Percentiles rank a stretch among this genome's conserved stretches.
Conservation (phyloP, 2,113 vertebrate genomes). For the Chrysochloris asiatica region DNA sequence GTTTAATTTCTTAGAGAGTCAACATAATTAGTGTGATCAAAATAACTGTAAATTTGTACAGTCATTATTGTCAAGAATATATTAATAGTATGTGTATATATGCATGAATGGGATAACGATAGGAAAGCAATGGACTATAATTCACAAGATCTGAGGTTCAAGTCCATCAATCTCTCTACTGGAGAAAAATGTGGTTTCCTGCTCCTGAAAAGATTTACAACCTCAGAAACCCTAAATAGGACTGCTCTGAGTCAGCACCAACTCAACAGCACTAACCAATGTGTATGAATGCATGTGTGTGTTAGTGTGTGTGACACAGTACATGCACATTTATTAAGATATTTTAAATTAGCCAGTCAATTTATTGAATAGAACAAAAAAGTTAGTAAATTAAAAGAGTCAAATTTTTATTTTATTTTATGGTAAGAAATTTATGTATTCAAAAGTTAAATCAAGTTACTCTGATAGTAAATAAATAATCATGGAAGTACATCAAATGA, state of each 20-base stretch:
- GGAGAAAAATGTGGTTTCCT: no score
- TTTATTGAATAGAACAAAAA: slow-evolving; percentile 46
- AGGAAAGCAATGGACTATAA: no score
- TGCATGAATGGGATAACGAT: no score
- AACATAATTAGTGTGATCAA: slow-evolving; percentile 11
- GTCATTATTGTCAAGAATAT: background rate
- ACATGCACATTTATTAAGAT: no score
- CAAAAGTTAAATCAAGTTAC: slow-evolving; percentile 25
- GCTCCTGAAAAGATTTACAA: no score
- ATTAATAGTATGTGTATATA: background rate
- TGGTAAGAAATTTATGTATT: background rate
- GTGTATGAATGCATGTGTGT: no score
- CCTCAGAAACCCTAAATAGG: background rate
- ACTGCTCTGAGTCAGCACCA: background rate
- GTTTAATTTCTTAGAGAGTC: slow-evolving; percentile 6
- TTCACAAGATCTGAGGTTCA: no score
- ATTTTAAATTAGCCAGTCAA: background rate
- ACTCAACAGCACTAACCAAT: background rate
- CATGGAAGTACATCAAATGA: background rate
- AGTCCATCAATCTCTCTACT: no score
- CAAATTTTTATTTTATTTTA: background rate
- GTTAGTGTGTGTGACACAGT: no score
- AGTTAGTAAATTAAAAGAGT: background rate
- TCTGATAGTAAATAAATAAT: background rate
- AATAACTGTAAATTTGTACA: slow-evolving; percentile 40